Percentiles rank a stretch among this genome's conserved stretches.
These are phyloP conservation scores for Hypomesus transpacificus DNA, from an alignment of 2,113 vertebrate species.

Conservation along the genomic window DNA sequence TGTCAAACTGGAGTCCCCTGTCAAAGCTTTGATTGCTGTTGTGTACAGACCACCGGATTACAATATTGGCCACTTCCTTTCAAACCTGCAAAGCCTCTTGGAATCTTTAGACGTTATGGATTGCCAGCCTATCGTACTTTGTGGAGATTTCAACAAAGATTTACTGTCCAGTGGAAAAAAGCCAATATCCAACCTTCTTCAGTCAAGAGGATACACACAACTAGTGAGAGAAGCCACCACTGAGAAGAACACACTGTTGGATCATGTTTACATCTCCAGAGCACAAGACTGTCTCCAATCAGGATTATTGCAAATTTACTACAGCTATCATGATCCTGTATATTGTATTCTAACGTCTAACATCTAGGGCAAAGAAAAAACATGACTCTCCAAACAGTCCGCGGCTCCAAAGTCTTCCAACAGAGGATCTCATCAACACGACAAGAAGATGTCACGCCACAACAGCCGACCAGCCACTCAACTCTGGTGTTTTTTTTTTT, in stretches of 20 bases:
- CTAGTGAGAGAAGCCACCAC: background rate
- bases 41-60: constrained; percentile 26
- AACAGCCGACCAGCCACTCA: too few species aligned
- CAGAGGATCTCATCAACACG: too few species aligned
- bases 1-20: constrained; percentile 3
- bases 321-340: too few species aligned
- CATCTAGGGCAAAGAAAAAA: too few species aligned
- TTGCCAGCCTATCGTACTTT: constrained; percentile 6
- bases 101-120: constrained; percentile 5
- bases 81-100: constrained; percentile 11
- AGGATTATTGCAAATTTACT: constrained; percentile 5
- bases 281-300: constrained; percentile 1
- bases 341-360: too few species aligned
- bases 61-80: background rate
- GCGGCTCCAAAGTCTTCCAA: too few species aligned
- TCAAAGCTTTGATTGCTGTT: constrained; percentile 2
- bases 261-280: constrained; percentile 2
- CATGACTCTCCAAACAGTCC: too few species aligned
- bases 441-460: too few species aligned
- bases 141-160: constrained; percentile 19
- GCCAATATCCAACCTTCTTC: background rate
- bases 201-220: background rate
- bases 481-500: too few species aligned
- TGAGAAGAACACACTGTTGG: background rate
- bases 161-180: background rate